Evolutionary conservation across 2,797 vertebrate genomes (phyloP).

Genomic region (Amblyopsis hoosieri): DNA sequence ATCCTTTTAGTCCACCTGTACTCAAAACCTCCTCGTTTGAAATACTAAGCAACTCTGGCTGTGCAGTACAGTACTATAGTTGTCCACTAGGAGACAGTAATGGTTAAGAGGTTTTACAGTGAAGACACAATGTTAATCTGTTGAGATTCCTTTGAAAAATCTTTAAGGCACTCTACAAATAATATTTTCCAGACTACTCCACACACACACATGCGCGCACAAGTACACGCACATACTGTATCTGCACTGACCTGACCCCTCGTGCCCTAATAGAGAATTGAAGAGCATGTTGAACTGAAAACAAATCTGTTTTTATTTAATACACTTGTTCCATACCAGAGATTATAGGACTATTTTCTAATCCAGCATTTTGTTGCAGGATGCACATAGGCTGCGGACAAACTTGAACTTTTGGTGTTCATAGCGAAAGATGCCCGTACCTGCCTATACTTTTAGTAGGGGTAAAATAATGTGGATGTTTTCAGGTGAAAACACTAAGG

Average conservation of each 20-base stretch:
- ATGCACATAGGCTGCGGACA: background rate
- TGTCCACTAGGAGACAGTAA: conserved; percentile 36
- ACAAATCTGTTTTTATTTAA: conserved; percentile 49
- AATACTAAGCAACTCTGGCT: too few relatives aligned
- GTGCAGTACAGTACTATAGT: background rate
- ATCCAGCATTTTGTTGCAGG: conserved; percentile 14
- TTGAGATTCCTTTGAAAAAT: too few relatives aligned
- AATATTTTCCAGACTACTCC: background rate
- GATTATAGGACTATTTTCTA: conserved; percentile 39
- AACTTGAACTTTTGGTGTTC: background rate
- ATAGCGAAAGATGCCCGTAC: background rate
- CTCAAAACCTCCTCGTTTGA: too few relatives aligned
- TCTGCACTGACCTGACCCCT: background rate
- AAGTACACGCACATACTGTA: background rate
- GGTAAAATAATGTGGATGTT: too few relatives aligned
- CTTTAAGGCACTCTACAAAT: background rate
- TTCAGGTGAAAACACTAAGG: background rate
- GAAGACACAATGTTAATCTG: background rate
- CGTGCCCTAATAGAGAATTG: background rate
- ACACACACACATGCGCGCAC: background rate
- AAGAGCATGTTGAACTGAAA: conserved; percentile 9
- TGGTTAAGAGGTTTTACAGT: background rate
- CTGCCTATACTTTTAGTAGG: background rate
- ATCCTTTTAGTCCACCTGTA: too few relatives aligned
- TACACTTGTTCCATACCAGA: conserved; percentile 42